Base-by-base conservation (phyloP, 2,888 invertebrate genomes). In the Calameuta filiformis region DNA sequence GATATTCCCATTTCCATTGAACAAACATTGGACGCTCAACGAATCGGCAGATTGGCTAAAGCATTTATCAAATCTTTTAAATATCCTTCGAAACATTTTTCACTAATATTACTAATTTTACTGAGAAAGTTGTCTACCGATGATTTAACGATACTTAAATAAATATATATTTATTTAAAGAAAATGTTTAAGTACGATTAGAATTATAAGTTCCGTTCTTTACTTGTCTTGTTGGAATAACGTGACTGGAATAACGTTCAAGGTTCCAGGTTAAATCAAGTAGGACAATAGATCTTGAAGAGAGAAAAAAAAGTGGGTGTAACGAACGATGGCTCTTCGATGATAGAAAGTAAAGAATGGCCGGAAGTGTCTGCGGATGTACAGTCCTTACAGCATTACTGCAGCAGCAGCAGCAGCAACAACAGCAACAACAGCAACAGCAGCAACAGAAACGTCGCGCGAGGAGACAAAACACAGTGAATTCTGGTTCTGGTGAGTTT, bases 381-480 rank as follows among this genome's bases (percentile, higher is more conserved):
- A 83, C 86, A 23, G 79, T 78, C n/a, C 75, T 87, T 15, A 83
- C 86, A 76, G 83, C 87, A 12, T 82, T 85, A 40, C 76, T 86
- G 30, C 35, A 77, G 12, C 31, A 40, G 40, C 40, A 40, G 2
- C 40, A 40, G 15, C 40, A 23, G 23, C 40, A 40, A 9, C 56
- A 56, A 23, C 40, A 4, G 1, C 40, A 33, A 3, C 33, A 40
- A 23, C 40, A 40, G 6, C 40, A 40, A 2, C 40, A 56, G 23
- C 56, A 56, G 23, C 56, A 56, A 23, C 40, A 15, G 6, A 4
- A 40, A 40, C 56, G 56, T 23, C 56, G 56, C 2, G 9, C 23
- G 2, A 56, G 56, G 6, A 23, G 23, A 56, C 56, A 23, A 56
- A 56, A 56, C 9, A 9, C 56, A 56, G 56, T 56, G 37, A 74